Percentiles rank a stretch among this genome's conserved stretches.
These are phyloP conservation scores for Ormia ochracea DNA, from an alignment of 2,888 invertebrate species.

Conservation along the genomic window DNA sequence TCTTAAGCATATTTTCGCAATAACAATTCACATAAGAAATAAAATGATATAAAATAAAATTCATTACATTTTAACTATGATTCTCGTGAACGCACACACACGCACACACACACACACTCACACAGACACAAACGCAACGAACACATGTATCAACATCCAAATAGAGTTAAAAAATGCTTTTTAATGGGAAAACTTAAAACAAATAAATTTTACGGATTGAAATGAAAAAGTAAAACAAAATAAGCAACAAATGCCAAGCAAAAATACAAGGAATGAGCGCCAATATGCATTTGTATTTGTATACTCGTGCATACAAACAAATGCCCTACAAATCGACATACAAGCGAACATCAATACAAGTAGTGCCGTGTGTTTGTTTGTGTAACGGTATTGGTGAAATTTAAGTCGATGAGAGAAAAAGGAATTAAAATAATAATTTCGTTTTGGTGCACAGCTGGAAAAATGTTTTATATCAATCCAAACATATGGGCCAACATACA, in stretches of 20 bases:
- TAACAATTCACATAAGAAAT: neutral
- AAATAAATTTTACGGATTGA: constrained; percentile 49
- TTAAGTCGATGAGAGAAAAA: constrained; percentile 25
- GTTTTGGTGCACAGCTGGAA: constrained; percentile 57
- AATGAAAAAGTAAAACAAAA: constrained; percentile 1
- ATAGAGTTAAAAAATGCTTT: constrained; percentile 10
- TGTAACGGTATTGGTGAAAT: constrained; percentile 6
- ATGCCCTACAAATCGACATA: neutral
- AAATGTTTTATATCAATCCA: constrained; percentile 60
- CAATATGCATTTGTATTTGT: neutral
- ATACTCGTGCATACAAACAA: too few species aligned
- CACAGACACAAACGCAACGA: too few species aligned
- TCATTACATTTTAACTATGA: constrained; percentile 35
- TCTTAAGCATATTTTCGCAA: neutral
- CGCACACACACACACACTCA: neutral
- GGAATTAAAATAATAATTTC: constrained; percentile 59
- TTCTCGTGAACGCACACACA: neutral
- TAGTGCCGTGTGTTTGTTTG: neutral
- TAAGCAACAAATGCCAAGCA: neutral
- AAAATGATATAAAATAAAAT: constrained; percentile 14
- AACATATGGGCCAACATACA: constrained; percentile 45
- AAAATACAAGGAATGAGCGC: neutral
- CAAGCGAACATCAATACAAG: too few species aligned
- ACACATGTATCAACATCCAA: neutral
- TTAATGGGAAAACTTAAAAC: constrained; percentile 56